Percentiles rank a stretch among this genome's conserved stretches.
phyloP scores from a whole-genome alignment of 92 coral and sea anemone genomes.

The Diadumene lineata region DNA sequence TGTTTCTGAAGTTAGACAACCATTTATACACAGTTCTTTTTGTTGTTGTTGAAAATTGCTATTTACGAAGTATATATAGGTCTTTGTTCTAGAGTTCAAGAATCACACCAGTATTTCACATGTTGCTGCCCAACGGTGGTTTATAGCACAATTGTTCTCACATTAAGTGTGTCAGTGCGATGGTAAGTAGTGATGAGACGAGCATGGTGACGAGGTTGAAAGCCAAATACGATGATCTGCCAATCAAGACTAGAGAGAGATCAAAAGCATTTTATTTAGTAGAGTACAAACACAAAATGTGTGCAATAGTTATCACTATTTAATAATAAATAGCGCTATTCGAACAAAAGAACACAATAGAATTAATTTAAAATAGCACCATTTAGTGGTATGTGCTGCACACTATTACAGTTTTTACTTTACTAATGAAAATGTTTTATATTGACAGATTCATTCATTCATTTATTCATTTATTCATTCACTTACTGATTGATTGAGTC shows the following conservation, averaged over 20 bases:
- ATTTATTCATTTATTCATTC: too few species aligned
- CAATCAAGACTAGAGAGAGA: constrained; percentile 6
- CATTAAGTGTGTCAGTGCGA: neutral
- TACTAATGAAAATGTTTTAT: too few species aligned
- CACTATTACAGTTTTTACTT: too few species aligned
- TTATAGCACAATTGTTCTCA: neutral
- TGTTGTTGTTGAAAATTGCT: neutral
- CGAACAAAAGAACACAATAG: too few species aligned
- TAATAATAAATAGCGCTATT: too few species aligned
- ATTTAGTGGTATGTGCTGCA: too few species aligned
- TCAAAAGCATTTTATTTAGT: neutral
- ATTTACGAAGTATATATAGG: neutral
- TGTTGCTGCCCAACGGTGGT: neutral
- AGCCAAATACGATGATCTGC: neutral
- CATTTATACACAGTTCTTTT: constrained; percentile 7
- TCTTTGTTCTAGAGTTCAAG: neutral
- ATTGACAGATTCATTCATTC: too few species aligned
- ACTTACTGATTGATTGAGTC: too few species aligned
- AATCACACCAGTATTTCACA: neutral
- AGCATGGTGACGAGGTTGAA: constrained; percentile 9
- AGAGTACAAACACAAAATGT: too few species aligned
- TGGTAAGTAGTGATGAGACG: neutral
- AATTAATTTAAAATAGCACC: too few species aligned
- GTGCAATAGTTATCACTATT: too few species aligned
- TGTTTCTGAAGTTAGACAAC: neutral